Percentiles rank a stretch among this genome's conserved stretches.
Evolutionary conservation across 2,888 invertebrate genomes (phyloP).

Genomic region (Limnephilus rhombicus): DNA sequence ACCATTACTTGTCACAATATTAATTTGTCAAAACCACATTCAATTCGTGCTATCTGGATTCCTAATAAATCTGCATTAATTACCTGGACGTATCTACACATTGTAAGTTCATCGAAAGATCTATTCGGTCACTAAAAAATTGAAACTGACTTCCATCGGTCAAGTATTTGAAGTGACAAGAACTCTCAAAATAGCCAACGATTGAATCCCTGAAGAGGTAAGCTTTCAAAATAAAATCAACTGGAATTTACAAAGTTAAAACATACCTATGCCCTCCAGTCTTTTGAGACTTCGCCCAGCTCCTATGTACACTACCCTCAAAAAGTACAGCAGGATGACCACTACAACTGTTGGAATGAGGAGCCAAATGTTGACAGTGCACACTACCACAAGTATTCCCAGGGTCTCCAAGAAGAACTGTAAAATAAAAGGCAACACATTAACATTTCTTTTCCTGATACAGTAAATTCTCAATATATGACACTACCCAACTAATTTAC

Average conservation of each 20-base stretch:
- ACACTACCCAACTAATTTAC: not conserved
- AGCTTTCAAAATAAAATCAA: not conserved
- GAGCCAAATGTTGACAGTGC: slow-evolving; percentile 84
- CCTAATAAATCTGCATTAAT: not conserved
- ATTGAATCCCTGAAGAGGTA: not conserved
- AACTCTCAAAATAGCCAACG: not conserved
- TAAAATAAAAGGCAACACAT: slow-evolving; percentile 33
- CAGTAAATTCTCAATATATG: not conserved
- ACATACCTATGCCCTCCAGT: slow-evolving; percentile 83
- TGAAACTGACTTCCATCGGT: not conserved
- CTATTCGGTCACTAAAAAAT: not conserved
- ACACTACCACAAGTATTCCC: slow-evolving; percentile 85
- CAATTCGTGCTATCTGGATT: not conserved
- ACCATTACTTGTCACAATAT: not conserved
- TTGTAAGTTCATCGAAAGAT: not conserved
- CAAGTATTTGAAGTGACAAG: not conserved
- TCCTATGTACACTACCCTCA: slow-evolving; percentile 83
- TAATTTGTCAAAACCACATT: not conserved
- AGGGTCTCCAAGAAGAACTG: slow-evolving; percentile 80
- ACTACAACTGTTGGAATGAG: slow-evolving; percentile 82
- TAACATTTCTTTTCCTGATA: not conserved
- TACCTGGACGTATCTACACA: not conserved
- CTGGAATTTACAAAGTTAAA: not conserved
- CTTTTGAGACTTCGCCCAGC: slow-evolving; percentile 87
- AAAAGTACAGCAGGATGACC: slow-evolving; percentile 80